phyloP scores from a whole-genome alignment of 2,113 vertebrate species.

The Agelaius tricolor region DNA sequence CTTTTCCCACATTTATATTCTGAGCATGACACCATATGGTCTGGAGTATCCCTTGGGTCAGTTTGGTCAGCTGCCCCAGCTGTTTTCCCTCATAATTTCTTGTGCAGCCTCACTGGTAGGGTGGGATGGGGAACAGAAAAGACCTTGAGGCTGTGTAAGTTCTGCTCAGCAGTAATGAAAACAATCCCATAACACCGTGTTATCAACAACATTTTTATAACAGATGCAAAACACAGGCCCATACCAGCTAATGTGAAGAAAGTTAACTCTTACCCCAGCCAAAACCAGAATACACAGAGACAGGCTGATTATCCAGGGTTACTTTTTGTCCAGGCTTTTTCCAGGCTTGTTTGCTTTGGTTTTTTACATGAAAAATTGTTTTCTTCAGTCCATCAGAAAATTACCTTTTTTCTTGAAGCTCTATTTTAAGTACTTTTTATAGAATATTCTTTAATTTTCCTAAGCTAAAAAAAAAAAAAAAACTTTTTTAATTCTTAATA shows the following conservation, averaged over 20 bases:
- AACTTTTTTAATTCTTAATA: not conserved
- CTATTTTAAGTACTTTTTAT: not conserved
- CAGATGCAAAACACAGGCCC: not conserved
- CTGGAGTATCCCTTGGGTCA: not conserved
- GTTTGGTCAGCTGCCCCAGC: not conserved
- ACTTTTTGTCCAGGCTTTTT: not conserved
- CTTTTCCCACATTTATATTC: not conserved
- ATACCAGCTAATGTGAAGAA: not conserved
- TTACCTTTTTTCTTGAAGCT: not conserved
- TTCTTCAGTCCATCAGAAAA: not conserved
- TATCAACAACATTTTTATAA: not conserved
- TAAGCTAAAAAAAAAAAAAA: not conserved
- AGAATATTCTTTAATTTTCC: not conserved
- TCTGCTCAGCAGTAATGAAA: not conserved
- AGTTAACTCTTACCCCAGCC: not conserved
- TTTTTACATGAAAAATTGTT: not conserved
- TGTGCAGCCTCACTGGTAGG: rapidly evolving
- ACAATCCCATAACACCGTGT: rapidly evolving
- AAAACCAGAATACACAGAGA: not conserved
- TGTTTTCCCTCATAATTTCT: not conserved
- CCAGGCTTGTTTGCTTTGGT: rapidly evolving
- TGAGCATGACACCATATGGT: not conserved
- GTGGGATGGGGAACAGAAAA: not conserved
- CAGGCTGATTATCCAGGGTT: rapidly evolving
- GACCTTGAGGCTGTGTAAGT: not conserved